Percentiles rank a stretch among this genome's conserved stretches.
These are phyloP conservation scores for Hafferia zeledoni DNA, from an alignment of 2,797 vertebrate species.

Conservation along the genomic window DNA sequence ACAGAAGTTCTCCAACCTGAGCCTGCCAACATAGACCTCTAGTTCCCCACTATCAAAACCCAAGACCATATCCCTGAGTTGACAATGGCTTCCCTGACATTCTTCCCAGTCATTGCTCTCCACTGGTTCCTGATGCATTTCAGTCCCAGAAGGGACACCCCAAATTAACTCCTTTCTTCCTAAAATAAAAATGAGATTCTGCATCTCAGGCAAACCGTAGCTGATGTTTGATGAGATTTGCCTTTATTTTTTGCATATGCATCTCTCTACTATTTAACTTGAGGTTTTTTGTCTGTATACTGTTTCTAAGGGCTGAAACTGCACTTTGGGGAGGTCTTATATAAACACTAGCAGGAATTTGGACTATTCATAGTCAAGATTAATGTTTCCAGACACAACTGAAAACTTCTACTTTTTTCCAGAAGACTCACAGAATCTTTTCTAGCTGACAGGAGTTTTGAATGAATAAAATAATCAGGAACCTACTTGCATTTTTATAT, in stretches of 20 bases:
- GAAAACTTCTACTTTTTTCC: constrained; percentile 53
- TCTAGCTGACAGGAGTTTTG: constrained; percentile 12
- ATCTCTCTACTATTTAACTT: not conserved
- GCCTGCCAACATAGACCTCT: not conserved
- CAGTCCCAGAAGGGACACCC: not conserved
- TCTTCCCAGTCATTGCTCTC: not conserved
- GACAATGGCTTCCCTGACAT: not conserved
- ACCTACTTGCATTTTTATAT: constrained; percentile 42
- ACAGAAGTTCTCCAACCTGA: not conserved
- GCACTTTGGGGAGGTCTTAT: constrained; percentile 26
- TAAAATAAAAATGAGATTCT: not conserved
- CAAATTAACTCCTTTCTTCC: not conserved
- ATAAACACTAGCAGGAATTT: constrained; percentile 65
- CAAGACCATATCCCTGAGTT: accelerated
- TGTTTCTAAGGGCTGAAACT: constrained; percentile 22
- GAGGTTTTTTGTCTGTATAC: not conserved
- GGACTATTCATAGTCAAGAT: constrained; percentile 64
- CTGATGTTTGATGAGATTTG: not conserved
- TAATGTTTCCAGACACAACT: constrained; percentile 54
- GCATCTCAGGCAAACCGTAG: not conserved
- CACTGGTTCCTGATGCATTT: not conserved
- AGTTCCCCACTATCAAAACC: not conserved
- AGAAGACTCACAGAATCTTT: constrained; percentile 45
- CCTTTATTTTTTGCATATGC: not conserved
- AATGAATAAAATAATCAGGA: constrained; percentile 41